phyloP scores from a whole-genome alignment of 2,888 invertebrate species.

The Stenodema calcarata region DNA sequence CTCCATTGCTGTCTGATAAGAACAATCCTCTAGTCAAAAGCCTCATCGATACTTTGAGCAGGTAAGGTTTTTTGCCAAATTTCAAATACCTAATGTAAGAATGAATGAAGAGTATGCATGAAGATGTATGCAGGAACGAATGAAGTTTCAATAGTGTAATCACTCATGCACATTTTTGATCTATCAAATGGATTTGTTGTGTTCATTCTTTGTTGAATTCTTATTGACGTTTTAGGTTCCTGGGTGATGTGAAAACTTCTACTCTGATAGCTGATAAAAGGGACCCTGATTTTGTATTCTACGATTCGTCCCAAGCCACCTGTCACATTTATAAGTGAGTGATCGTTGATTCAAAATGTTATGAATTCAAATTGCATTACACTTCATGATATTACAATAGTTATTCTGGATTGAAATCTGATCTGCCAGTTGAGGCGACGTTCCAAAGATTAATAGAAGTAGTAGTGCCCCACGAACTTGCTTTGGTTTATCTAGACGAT shows the following conservation, averaged over 20 bases:
- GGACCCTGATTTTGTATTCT: constrained; percentile 93
- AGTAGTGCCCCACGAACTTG: too few species aligned
- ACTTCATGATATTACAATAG: background rate
- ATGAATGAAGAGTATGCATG: too few species aligned
- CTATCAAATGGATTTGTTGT: background rate
- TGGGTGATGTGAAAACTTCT: constrained; percentile 76
- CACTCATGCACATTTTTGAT: too few species aligned
- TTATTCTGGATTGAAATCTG: too few species aligned
- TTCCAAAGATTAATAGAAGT: too few species aligned
- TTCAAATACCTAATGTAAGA: too few species aligned
- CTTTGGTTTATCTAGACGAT: too few species aligned
- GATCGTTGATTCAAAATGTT: background rate
- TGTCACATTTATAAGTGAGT: constrained; percentile 87
- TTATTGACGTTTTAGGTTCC: constrained; percentile 65
- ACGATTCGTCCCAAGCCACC: constrained; percentile 78
- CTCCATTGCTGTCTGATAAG: constrained; percentile 73
- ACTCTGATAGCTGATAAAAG: constrained; percentile 78
- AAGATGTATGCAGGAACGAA: too few species aligned
- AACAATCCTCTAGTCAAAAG: constrained; percentile 73
- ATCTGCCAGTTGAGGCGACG: too few species aligned
- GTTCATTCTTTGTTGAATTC: background rate
- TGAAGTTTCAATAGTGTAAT: too few species aligned
- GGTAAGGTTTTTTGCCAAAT: constrained; percentile 56
- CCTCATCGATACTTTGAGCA: constrained; percentile 73
- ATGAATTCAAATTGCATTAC: background rate